A percentile compares a stretch with the other conserved stretches of the same genome.
These are phyloP conservation scores for Hippasteria phrygiana DNA, from an alignment of 53 echinoderm and acorn worm genomes.

Conservation along the genomic window DNA sequence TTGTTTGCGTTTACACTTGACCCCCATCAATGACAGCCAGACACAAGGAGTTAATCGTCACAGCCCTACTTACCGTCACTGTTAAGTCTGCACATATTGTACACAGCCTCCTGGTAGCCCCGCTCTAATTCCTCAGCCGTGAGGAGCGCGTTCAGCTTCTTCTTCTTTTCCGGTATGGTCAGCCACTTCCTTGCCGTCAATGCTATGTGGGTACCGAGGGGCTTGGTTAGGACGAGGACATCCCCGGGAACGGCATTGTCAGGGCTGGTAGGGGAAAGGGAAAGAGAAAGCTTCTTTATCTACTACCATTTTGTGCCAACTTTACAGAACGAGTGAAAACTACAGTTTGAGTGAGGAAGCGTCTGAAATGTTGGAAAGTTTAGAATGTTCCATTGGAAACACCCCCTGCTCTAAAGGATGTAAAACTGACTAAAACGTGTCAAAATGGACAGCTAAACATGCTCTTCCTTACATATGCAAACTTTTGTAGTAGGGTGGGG, in stretches of 20 bases:
- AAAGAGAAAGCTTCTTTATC: too few species aligned
- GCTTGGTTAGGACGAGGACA: constrained; percentile 94
- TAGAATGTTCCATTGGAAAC: too few species aligned
- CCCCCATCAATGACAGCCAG: not conserved
- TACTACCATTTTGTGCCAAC: too few species aligned
- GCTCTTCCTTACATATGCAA: too few species aligned
- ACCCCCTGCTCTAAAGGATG: too few species aligned
- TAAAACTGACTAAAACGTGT: too few species aligned
- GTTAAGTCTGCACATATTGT: constrained; percentile 91
- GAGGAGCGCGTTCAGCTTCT: constrained; percentile 83
- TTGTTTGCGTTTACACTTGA: not conserved
- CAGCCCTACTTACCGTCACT: constrained; percentile 72
- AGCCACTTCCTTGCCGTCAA: constrained; percentile 93
- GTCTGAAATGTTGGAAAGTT: too few species aligned
- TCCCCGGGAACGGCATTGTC: constrained; percentile 88
- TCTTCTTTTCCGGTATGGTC: constrained; percentile 85
- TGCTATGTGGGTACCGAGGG: constrained; percentile 95
- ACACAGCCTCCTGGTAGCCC: constrained; percentile 97
- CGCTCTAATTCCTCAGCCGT: constrained; percentile 86
- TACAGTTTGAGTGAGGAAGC: too few species aligned
- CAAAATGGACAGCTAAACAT: too few species aligned
- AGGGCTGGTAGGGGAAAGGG: constrained; percentile 43
- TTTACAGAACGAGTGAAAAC: too few species aligned
- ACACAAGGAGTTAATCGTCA: too few species aligned
- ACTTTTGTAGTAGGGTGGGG: too few species aligned